Percentiles rank a stretch among this genome's conserved stretches.
phyloP scores from a whole-genome alignment of 2,888 invertebrate species.

The Drosophila quinaria region DNA sequence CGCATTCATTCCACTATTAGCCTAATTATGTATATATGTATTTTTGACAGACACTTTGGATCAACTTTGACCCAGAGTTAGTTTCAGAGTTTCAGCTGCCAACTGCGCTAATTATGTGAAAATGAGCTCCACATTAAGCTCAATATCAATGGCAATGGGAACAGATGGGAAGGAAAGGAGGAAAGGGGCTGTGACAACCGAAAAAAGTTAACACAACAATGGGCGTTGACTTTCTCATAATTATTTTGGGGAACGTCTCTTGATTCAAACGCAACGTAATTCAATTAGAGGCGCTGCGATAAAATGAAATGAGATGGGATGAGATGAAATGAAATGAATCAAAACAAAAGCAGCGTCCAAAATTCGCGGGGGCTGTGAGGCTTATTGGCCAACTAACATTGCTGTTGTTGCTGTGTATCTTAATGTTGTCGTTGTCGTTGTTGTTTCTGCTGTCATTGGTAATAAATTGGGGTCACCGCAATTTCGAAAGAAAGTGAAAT shows the following conservation, averaged over 20 bases:
- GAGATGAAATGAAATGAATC: constrained; percentile 28
- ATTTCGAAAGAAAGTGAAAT: constrained; percentile 83
- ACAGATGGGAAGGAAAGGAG: not conserved
- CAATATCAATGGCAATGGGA: constrained; percentile 48
- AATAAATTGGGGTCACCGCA: constrained; percentile 77
- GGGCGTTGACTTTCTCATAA: constrained; percentile 73
- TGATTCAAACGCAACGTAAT: constrained; percentile 61
- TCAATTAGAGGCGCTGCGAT: constrained; percentile 61
- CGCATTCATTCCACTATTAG: constrained; percentile 14
- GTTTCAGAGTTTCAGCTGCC: constrained; percentile 19
- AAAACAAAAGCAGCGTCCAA: constrained; percentile 57
- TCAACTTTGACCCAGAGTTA: constrained; percentile 40
- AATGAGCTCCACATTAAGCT: constrained; percentile 40
- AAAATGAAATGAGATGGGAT: constrained; percentile 21
- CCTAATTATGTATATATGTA: constrained; percentile 18
- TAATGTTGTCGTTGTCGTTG: constrained; percentile 22
- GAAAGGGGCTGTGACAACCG: constrained; percentile 27
- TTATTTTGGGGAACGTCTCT: constrained; percentile 50
- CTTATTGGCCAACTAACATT: constrained; percentile 32
- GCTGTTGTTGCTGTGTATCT: constrained; percentile 14
- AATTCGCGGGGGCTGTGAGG: constrained; percentile 53
- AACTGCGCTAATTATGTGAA: constrained; percentile 70
- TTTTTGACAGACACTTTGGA: constrained; percentile 20
- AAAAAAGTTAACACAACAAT: constrained; percentile 57
- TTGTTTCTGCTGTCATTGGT: constrained; percentile 48